These are phyloP conservation scores for Megalops cyprinoides DNA, from an alignment of 2,797 vertebrate species.

Conservation along the genomic window DNA sequence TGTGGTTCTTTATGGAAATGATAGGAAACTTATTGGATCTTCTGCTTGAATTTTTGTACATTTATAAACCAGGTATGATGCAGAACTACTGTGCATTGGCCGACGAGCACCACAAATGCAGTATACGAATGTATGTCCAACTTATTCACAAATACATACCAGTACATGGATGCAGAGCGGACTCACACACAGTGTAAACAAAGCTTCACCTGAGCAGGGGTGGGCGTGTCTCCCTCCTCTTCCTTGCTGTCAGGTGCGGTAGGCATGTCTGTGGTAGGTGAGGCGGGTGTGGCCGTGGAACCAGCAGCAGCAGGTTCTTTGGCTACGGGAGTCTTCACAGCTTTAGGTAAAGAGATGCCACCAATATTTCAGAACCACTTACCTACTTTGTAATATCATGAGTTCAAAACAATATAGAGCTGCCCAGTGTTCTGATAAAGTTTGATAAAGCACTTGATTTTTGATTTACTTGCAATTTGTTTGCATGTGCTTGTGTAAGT, in stretches of 20 bases:
- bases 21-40: too few relatives aligned
- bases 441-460: too few relatives aligned
- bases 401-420: too few relatives aligned
- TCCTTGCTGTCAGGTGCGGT: background rate
- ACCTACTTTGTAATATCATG: background rate
- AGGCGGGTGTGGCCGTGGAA: conserved; percentile 35
- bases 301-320: conserved; percentile 29
- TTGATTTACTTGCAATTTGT: too few relatives aligned
- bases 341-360: background rate
- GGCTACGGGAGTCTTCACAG: background rate
- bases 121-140: background rate
- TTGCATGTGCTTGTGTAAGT: conserved; percentile 28
- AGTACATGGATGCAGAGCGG: background rate
- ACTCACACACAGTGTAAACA: background rate
- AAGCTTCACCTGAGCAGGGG: conserved; percentile 11
- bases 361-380: background rate
- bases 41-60: too few relatives aligned
- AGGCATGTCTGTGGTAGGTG: background rate
- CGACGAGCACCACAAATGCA: background rate
- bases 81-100: too few relatives aligned
- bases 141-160: background rate
- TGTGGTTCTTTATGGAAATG: too few relatives aligned
- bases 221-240: background rate
- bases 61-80: too few relatives aligned
- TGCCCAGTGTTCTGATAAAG: too few relatives aligned